A percentile compares a stretch with the other conserved stretches of the same genome.
Evolutionary conservation across 2,797 vertebrate species (phyloP).

Genomic region (Melanotaenia boesemani): DNA sequence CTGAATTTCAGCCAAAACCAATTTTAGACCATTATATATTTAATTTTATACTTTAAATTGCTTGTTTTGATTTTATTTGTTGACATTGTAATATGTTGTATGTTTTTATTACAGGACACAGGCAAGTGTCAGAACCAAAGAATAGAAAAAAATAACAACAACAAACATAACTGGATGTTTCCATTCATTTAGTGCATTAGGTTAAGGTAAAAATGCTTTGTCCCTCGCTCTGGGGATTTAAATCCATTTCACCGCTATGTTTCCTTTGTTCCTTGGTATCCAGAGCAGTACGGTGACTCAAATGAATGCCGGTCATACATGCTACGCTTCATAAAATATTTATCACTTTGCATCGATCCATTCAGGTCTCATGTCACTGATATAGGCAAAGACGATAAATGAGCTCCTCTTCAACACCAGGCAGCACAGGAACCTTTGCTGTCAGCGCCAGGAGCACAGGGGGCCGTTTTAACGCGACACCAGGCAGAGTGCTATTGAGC

Average conservation of each 20-base stretch:
- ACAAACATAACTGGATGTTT: background rate
- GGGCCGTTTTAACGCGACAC: constrained; percentile 65
- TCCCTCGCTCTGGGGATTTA: background rate
- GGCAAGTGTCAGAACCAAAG: too few species aligned
- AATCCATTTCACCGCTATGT: background rate
- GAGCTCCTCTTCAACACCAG: constrained; percentile 25
- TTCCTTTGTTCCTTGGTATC: constrained; percentile 1
- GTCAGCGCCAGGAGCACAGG: constrained; percentile 48
- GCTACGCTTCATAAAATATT: constrained; percentile 64
- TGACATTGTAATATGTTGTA: too few species aligned
- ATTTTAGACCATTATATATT: too few species aligned
- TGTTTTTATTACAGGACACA: too few species aligned
- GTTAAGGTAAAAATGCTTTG: background rate
- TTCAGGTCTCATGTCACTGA: constrained; percentile 24
- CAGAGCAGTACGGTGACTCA: background rate
- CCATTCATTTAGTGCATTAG: background rate
- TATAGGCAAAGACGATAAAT: constrained; percentile 33
- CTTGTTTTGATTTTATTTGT: too few species aligned
- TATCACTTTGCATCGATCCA: constrained; percentile 39
- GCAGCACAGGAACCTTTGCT: constrained; percentile 43
- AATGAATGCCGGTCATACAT: constrained; percentile 13
- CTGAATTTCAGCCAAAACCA: too few species aligned
- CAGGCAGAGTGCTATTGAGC: constrained; percentile 70
- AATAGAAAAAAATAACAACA: too few species aligned
- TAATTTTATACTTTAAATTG: too few species aligned